These are phyloP conservation scores for Tachuris rubrigastra DNA, from an alignment of 2,113 vertebrate species.

Conservation along the genomic window DNA sequence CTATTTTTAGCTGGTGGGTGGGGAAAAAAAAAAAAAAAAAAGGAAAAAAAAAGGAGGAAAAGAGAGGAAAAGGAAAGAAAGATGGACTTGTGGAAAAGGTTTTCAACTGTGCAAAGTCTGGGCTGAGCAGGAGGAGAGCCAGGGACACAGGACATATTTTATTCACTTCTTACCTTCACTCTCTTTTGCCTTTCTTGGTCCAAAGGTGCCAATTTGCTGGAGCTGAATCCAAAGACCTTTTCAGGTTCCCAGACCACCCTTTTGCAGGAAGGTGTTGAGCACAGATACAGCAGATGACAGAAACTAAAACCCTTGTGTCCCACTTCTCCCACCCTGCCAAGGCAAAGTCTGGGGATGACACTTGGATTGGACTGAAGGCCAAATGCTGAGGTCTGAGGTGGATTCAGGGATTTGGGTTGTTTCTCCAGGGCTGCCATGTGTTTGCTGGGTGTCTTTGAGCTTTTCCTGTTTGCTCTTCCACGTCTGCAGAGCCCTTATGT, in stretches of 20 bases:
- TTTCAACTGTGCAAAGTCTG: background rate
- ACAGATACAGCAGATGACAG: background rate
- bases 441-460: background rate
- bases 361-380: background rate
- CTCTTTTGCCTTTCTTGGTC: background rate
- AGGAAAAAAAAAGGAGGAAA: background rate
- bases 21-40: too few relatives aligned
- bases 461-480: conserved; percentile 34
- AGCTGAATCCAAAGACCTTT: background rate
- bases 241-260: background rate
- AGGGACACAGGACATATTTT: background rate
- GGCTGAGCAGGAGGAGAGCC: background rate
- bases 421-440: background rate
- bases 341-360: background rate
- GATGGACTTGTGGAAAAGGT: background rate
- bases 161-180: background rate
- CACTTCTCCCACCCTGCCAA: background rate
- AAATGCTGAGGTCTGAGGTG: background rate
- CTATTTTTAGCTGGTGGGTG: background rate
- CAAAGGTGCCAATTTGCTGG: background rate
- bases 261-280: background rate
- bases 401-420: background rate
- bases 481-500: background rate
- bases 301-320: background rate
- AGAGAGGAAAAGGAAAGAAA: background rate